Evolutionary conservation across 2,888 invertebrate genomes (phyloP).

Genomic region (Biston stratarius): DNA sequence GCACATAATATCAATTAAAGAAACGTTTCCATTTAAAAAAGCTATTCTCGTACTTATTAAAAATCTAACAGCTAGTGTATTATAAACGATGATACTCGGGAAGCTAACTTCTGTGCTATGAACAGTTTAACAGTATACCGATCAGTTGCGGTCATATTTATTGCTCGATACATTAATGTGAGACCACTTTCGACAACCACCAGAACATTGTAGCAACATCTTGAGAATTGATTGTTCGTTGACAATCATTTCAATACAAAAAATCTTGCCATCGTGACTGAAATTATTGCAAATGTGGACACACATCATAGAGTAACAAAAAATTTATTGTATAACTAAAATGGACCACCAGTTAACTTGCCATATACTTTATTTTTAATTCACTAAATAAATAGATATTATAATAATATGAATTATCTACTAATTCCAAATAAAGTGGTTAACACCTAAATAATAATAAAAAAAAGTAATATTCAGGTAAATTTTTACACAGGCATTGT

Average conservation of each 20-base stretch:
- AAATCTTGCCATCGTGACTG: background rate
- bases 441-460: slow-evolving; percentile 44
- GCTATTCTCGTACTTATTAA: slow-evolving; percentile 78
- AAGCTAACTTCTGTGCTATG: slow-evolving; percentile 69
- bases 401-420: slow-evolving; percentile 78
- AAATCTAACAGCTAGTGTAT: slow-evolving; percentile 66
- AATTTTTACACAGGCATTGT: slow-evolving; percentile 63
- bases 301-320: slow-evolving; percentile 16
- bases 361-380: slow-evolving; percentile 43
- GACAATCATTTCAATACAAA: background rate
- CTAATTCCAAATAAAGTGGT: slow-evolving; percentile 67
- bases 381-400: slow-evolving; percentile 83
- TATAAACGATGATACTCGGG: slow-evolving; percentile 60
- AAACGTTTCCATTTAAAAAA: slow-evolving; percentile 71
- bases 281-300: background rate
- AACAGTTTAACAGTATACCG: slow-evolving; percentile 38
- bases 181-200: background rate
- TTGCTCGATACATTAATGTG: background rate
- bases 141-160: slow-evolving; percentile 15
- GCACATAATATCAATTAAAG: slow-evolving; percentile 77
- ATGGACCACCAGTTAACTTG: slow-evolving; percentile 48
- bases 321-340: slow-evolving; percentile 43
- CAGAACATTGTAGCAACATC: background rate
- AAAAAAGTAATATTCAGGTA: slow-evolving; percentile 64
- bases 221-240: background rate